Percentiles rank a stretch among this genome's conserved stretches.
These are phyloP conservation scores for Lycodopsis pacificus DNA, from an alignment of 2,797 vertebrate genomes.

Conservation along the genomic window DNA sequence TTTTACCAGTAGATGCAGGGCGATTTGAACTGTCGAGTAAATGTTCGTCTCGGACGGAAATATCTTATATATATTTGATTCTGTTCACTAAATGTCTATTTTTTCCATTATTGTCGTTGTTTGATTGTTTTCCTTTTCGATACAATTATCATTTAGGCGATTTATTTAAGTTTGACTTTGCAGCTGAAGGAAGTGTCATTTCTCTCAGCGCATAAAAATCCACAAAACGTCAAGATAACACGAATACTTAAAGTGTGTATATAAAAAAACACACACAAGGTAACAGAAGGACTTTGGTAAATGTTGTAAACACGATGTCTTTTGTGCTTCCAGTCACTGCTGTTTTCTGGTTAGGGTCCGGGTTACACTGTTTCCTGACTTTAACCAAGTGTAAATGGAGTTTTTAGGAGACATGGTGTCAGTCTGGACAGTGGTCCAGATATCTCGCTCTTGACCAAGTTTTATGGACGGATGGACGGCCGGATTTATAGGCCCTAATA, in stretches of 20 bases:
- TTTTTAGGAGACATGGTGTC: no score
- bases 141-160: conserved; percentile 8
- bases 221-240: not conserved
- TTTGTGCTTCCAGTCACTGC: not conserved
- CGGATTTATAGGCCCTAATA: not conserved
- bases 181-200: not conserved
- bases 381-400: not conserved
- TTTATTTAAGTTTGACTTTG: not conserved
- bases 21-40: conserved; percentile 41
- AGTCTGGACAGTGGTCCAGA: not conserved
- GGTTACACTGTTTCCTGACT: not conserved
- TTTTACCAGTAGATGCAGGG: conserved; percentile 25
- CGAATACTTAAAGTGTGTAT: not conserved
- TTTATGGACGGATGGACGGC: not conserved
- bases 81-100: conserved; percentile 4
- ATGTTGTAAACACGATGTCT: not conserved
- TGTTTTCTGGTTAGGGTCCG: not conserved
- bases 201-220: not conserved
- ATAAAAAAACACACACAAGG: not conserved
- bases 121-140: not conserved
- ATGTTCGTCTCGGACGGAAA: conserved; percentile 43
- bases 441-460: not conserved
- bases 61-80: conserved; percentile 18
- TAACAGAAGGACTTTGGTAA: not conserved
- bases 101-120: conserved; percentile 20